Evolutionary conservation across 2,888 invertebrate species (phyloP).

Genomic region (Tenthredo amoena): DNA sequence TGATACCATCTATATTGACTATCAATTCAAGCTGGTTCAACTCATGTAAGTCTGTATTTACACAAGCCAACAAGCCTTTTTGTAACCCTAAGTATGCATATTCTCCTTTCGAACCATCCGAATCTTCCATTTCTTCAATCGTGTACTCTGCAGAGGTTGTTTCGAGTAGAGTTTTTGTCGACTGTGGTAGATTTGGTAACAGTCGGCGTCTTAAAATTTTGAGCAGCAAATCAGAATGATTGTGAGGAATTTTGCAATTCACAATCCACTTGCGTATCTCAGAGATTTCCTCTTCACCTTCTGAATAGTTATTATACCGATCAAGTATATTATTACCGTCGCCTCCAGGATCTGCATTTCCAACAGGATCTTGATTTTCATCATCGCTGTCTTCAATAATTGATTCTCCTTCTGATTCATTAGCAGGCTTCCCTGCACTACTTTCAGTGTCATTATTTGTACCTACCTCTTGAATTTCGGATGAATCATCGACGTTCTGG

Average conservation of each 20-base stretch:
- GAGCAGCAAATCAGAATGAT: constrained; percentile 51
- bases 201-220: constrained; percentile 52
- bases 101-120: constrained; percentile 34
- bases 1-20: constrained; percentile 39
- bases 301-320: neutral
- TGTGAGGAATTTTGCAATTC: constrained; percentile 47
- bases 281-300: constrained; percentile 1
- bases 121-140: constrained; percentile 47
- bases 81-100: constrained; percentile 46
- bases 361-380: constrained; percentile 15
- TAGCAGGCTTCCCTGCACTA: neutral
- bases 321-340: neutral
- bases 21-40: constrained; percentile 5
- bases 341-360: constrained; percentile 11
- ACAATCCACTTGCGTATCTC: constrained; percentile 54
- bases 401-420: neutral
- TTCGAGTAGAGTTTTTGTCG: constrained; percentile 54
- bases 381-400: neutral
- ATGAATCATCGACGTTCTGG: constrained; percentile 5
- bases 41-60: constrained; percentile 24
- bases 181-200: constrained; percentile 52
- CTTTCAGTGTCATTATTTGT: neutral
- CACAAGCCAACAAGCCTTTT: constrained; percentile 5
- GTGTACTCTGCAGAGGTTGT: constrained; percentile 37
- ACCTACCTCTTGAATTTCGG: neutral